Conservation (phyloP, 2,797 vertebrate genomes). For the Carcharodon carcharias region DNA sequence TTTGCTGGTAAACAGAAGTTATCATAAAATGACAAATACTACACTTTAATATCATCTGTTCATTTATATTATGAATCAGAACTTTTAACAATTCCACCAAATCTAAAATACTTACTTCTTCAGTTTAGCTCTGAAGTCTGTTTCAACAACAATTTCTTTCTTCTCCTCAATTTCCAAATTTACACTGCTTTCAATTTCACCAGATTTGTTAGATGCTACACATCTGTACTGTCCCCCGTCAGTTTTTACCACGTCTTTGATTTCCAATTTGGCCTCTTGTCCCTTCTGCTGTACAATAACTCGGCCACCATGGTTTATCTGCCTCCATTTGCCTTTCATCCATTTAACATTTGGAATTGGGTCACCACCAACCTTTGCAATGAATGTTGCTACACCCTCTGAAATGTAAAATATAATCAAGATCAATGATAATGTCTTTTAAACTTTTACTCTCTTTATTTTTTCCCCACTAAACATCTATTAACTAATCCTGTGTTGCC, state of each 20-base stretch:
- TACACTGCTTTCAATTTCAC: conserved; percentile 83
- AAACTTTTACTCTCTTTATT: neutral
- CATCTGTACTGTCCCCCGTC: conserved; percentile 92
- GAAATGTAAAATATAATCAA: conserved; percentile 43
- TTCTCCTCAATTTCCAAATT: conserved; percentile 83
- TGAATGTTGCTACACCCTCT: conserved; percentile 80
- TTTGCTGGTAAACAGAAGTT: neutral
- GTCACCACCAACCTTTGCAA: conserved; percentile 92
- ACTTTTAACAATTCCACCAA: neutral
- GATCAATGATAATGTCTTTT: neutral
- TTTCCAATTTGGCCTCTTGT: conserved; percentile 84
- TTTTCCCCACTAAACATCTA: neutral
- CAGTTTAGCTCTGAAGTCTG: conserved; percentile 83
- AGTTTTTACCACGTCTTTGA: conserved; percentile 82
- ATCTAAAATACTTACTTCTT: conserved; percentile 74
- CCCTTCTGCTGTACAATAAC: conserved; percentile 81
- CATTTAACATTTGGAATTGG: conserved; percentile 95
- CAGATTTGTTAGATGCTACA: conserved; percentile 82
- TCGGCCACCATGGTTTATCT: conserved; percentile 86
- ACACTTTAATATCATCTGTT: neutral
- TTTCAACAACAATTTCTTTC: conserved; percentile 68
- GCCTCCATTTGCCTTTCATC: conserved; percentile 98
- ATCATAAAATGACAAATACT: neutral
- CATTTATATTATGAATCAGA: neutral
- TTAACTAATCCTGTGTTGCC: neutral